Base-by-base conservation (phyloP, 2,113 vertebrate genomes). In the Fulica atra region DNA sequence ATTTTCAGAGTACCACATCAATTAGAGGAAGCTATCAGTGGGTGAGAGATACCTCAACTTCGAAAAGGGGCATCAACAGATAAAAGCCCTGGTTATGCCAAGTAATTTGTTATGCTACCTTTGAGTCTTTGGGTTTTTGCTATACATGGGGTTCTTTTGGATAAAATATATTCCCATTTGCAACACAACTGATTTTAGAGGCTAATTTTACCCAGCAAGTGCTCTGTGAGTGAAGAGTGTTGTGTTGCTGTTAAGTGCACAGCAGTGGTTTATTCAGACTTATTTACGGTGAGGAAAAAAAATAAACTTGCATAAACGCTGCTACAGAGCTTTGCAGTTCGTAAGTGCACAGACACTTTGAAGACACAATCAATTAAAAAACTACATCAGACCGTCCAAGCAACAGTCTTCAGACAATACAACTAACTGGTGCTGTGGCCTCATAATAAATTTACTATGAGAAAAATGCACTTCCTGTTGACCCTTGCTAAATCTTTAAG, bases 401-500 rank as follows among this genome's bases (percentile, higher is more conserved):
- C 36, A 79, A 60, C 8, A 0, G 19, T 14, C 44, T 29, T 69
- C 21, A 68, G 38, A 82, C 71, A 90, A 61, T 9, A 10, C 68
- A 89, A 23, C 50, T 44, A 71, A 71, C 17, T 31, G 9, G 23
- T 76, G n/a, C 46, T 59, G 29, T 2, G 1, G n/a, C 70, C 68
- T 95, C 73, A 60, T 82, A 64, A 86, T 54, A 91, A 84, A 92
- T 73, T 89, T 88, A 86, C 17, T 61, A 87, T 50, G 33, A 84
- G 33, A 89, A 35, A 92, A 72, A 84, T 10, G 25, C 21, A 57
- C 31, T 91, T 95, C 61, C 20, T 91, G 64, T 16, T 80, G 77
- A 76, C 80, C 79, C 68, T 70, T 76, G 33, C 46, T 84, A 77
- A 86, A 88, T 84, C 76, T 93, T 94, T 93, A 77, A 95, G 82